Base-by-base conservation (phyloP, 2,888 invertebrate species). In the Reticulitermes lucifugus region DNA sequence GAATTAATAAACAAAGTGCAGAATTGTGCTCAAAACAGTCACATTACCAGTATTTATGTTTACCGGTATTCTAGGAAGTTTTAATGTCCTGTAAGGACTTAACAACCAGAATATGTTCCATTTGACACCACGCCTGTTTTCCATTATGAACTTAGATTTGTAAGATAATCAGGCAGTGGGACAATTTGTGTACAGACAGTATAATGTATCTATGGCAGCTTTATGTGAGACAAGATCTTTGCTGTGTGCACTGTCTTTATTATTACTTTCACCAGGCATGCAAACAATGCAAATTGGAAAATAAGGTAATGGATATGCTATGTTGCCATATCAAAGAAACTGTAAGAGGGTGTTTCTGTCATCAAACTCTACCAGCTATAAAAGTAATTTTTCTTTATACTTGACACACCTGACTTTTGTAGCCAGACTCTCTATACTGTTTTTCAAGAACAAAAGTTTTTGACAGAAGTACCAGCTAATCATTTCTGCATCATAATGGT, bases 1-100 rank as follows among this genome's bases (percentile, higher is more conserved):
- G 65, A 65, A n/a, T 12, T n/a, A 65, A 65, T 65, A 65, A 65
- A 65, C 65, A 55, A 55, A 25, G 41, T 41, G 41, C 73, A 73
- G 73, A 73, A 73, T 21, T 73, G 73, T 73, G 73, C 73, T 73
- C 73, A 73, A 73, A n/a, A 77, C 25, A 77, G n/a, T 75, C 75
- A 46, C n/a, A 77, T 51, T 46, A 77, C 43, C 77, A 21, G 41
- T 46, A 77, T 35, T 35, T 35, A 35, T 35, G 35, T 3, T 35
- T 35, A 4, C 35, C 35, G 35, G 46, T 77, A 77, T 77, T 77
- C 43, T 51, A 51, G 10, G 43, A 77, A n/a, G 77, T 77, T 77
- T 22, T 77, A 77, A 46, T 46, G 22, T 46, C n/a, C 10, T 46
- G 22, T 14, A 77, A 51, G 77, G n/a, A 77, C 1, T n/a, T 77